A percentile compares a stretch with the other conserved stretches of the same genome.
phyloP scores from a whole-genome alignment of 1,140 invertebrate genomes.

The Procambarus clarkii region DNA sequence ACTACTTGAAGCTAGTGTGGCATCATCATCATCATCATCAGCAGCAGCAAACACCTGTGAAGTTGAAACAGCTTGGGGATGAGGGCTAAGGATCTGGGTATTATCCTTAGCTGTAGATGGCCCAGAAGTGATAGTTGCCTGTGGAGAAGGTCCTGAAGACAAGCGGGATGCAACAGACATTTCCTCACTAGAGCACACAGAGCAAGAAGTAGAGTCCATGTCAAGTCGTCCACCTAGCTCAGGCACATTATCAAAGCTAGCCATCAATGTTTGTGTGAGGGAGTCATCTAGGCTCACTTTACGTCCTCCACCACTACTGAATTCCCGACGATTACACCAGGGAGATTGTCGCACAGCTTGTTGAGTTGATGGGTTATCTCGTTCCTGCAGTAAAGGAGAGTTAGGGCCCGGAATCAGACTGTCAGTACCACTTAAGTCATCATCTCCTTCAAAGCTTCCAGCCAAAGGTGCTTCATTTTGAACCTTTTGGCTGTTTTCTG shows the following conservation, averaged over 20 bases:
- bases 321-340: slow-evolving; percentile 52
- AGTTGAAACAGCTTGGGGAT: slow-evolving; percentile 41
- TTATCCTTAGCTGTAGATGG: slow-evolving; percentile 57
- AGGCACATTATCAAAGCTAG: slow-evolving; percentile 70
- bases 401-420: slow-evolving; percentile 45
- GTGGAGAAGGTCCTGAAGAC: slow-evolving; percentile 59
- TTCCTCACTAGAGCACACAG: slow-evolving; percentile 70
- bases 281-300: slow-evolving; percentile 71
- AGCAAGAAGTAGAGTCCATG: slow-evolving; percentile 72
- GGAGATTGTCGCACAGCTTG: slow-evolving; percentile 52
- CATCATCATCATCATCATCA: slow-evolving; percentile 68
- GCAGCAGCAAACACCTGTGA: slow-evolving; percentile 59
- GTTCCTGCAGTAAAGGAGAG: slow-evolving; percentile 41
- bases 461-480: slow-evolving; percentile 48
- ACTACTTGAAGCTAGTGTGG: slow-evolving; percentile 67
- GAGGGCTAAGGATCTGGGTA: slow-evolving; percentile 31
- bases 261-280: slow-evolving; percentile 65
- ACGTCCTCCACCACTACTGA: slow-evolving; percentile 57
- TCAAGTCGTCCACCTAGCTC: slow-evolving; percentile 70
- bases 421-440: slow-evolving; percentile 50
- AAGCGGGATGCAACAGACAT: slow-evolving; percentile 51
- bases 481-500: not conserved
- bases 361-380: slow-evolving; percentile 40
- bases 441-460: slow-evolving; percentile 43
- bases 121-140: slow-evolving; percentile 47